These are phyloP conservation scores for Eumacrocentrus americanus DNA, from an alignment of 2,888 invertebrate genomes.

Conservation along the genomic window DNA sequence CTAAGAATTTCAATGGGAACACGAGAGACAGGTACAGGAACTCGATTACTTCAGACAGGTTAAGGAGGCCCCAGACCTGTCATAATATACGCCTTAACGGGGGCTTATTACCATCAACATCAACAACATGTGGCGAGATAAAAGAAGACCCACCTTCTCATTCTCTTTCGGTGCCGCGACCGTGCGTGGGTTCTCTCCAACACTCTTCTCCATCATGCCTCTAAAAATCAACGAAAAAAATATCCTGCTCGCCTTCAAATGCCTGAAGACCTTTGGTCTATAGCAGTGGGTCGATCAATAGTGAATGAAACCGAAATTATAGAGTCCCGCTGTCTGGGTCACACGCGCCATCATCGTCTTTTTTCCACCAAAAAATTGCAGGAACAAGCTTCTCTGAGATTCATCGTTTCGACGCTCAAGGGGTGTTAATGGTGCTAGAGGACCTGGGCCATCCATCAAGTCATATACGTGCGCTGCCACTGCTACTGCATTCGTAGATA, in stretches of 20 bases:
- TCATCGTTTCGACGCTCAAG: conserved; percentile 23
- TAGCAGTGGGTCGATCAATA: no score
- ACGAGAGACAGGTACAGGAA: no score
- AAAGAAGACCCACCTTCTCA: no score
- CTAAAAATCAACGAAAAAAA: no score
- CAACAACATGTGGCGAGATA: conserved; percentile 36
- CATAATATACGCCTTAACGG: conserved; percentile 46
- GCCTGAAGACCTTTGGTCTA: no score
- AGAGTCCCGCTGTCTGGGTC: neutral
- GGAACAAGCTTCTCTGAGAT: conserved; percentile 13
- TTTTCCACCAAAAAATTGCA: no score
- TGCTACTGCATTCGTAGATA: conserved; percentile 29
- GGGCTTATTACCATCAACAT: conserved; percentile 43
- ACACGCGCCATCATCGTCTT: neutral
- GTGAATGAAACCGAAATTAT: neutral
- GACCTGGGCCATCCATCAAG: conserved; percentile 47
- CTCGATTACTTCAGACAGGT: neutral
- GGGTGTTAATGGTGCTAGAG: conserved; percentile 51
- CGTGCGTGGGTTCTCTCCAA: no score
- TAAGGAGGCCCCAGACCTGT: conserved; percentile 34
- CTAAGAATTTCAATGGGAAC: neutral
- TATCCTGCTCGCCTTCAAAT: no score
- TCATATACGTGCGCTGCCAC: conserved; percentile 34
- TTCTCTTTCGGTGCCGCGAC: no score
- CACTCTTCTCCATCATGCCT: no score